Base-by-base conservation (phyloP, 1,140 invertebrate genomes). In the Laupala kohalensis region DNA sequence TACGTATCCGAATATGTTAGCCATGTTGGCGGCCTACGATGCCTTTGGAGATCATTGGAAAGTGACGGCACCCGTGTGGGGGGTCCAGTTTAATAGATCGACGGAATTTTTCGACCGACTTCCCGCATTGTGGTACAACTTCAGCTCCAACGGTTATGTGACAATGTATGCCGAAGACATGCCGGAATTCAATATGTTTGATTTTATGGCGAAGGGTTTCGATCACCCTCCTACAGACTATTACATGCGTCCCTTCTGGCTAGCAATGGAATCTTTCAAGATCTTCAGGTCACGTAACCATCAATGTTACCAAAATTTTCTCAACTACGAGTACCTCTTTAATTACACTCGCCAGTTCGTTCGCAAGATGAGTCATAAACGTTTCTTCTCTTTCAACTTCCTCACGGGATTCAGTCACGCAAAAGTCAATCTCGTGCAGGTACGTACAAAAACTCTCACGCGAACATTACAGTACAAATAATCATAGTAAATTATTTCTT, bases 361-460 rank as follows among this genome's bases (percentile, higher is more conserved):
- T 73, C 73, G 76, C 26, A 78, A 76, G 67, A 83, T 84, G 73
- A 65, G 75, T n/a, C 73, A 80, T 25, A 75, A 78, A 15, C 81
- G 79, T 0, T 84, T 84, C 74, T 87, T 87, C 75, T 77, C 78
- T 3, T 83, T 88, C 69, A 81, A 81, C 73, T 83, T 81, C 77
- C 81, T 85, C 70, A 78, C 78, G 9, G 84, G 86, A 74, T 76
- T 86, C 5, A 85, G 84, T 76, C 82, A 87, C 75, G 80, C 85
- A 76, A 77, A 86, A 78, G 77, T 81, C 72, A 82, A 84, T 76
- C 75, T 76, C 15, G 74, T 74, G n/a, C 75, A 78, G 71, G 76
- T 80, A n/a, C n/a, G n/a, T n/a, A n/a, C n/a, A n/a, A n/a, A n/a
- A n/a, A n/a, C n/a, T n/a, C n/a, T n/a, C n/a, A n/a, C n/a, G n/a